These are phyloP conservation scores for Myotis yumanensis DNA, from an alignment of 2,113 vertebrate genomes.

Conservation along the genomic window DNA sequence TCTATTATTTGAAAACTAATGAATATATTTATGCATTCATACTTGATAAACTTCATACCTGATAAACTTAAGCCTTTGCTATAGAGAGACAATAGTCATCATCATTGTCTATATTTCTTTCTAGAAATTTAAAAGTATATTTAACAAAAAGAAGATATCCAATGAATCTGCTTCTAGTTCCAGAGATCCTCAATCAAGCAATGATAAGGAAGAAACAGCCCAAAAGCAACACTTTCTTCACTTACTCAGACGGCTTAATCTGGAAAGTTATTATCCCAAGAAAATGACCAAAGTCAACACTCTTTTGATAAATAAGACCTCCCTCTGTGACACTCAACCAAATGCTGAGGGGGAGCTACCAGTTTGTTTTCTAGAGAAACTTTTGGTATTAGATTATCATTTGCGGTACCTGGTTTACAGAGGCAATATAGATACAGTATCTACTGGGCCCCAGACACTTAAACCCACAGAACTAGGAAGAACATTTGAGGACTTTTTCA, in stretches of 20 bases:
- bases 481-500: constrained; percentile 60
- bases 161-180: neutral
- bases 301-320: constrained; percentile 67
- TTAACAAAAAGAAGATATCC: neutral
- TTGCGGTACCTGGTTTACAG: constrained; percentile 79
- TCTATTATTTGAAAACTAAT: neutral
- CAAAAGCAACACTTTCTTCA: constrained; percentile 49
- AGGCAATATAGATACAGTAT: fast-evolving
- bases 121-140: neutral
- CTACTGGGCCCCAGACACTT: fast-evolving
- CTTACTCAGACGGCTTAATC: constrained; percentile 71
- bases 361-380: constrained; percentile 80
- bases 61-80: neutral
- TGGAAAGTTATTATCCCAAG: constrained; percentile 66
- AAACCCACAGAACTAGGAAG: neutral
- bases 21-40: neutral
- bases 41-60: neutral
- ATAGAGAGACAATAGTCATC: neutral
- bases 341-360: constrained; percentile 78
- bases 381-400: constrained; percentile 77
- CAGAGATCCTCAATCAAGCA: neutral
- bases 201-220: fast-evolving
- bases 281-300: constrained; percentile 79
- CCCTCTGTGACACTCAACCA: constrained; percentile 56
- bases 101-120: constrained; percentile 39